phyloP scores from a whole-genome alignment of 2,113 vertebrate species.

The Chloroceryle aenea region DNA sequence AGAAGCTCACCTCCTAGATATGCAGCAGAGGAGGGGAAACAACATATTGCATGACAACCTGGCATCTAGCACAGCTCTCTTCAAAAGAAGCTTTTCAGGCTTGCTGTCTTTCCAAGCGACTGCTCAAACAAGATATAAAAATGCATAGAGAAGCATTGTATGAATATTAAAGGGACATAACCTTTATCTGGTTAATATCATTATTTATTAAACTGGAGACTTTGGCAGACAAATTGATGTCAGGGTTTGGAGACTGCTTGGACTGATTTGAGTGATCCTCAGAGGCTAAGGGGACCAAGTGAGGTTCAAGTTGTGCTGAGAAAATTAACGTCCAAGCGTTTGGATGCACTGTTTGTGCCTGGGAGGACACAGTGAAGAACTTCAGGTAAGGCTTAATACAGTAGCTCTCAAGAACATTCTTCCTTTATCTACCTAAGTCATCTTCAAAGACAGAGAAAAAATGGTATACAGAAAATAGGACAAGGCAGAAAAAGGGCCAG shows the following conservation, averaged over 20 bases:
- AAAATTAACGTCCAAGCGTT: not conserved
- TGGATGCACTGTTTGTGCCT: not conserved
- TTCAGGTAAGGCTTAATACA: not conserved
- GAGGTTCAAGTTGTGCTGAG: not conserved
- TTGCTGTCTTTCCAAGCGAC: not conserved
- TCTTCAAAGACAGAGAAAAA: not conserved
- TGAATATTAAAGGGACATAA: conserved; percentile 1
- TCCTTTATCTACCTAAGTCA: not conserved
- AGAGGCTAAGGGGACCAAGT: not conserved
- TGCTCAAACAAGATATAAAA: not conserved
- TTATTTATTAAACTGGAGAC: not conserved
- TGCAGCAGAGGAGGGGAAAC: not conserved
- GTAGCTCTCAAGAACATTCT: not conserved
- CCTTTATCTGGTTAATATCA: not conserved
- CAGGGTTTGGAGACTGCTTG: not conserved
- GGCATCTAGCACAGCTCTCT: not conserved
- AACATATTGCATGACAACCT: not conserved
- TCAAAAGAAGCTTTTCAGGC: not conserved
- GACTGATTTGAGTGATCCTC: not conserved
- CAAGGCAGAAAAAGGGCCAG: not conserved
- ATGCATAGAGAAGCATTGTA: not conserved
- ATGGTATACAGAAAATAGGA: not conserved
- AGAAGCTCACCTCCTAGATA: not conserved
- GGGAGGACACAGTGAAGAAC: not conserved
- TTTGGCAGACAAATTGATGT: conserved; percentile 4